Evolutionary conservation across 2,888 invertebrate species (phyloP).

Genomic region (Eumacrocentrus americanus): DNA sequence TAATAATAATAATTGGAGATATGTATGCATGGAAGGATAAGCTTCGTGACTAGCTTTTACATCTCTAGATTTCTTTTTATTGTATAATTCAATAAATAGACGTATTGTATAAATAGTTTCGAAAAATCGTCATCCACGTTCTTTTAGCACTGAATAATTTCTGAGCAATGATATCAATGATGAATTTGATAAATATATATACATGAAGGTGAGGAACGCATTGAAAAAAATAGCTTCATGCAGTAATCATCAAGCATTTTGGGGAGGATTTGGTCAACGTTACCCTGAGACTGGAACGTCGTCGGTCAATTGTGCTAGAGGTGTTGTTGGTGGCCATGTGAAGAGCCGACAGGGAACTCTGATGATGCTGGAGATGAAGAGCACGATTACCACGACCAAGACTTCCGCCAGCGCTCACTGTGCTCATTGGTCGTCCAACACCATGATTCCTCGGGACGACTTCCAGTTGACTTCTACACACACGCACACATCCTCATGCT

Average conservation of each 20-base stretch:
- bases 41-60: too few species aligned
- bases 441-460: slow-evolving; percentile 57
- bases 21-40: too few species aligned
- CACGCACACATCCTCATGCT: slow-evolving; percentile 59
- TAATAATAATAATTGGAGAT: too few species aligned
- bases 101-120: too few species aligned
- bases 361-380: slow-evolving; percentile 56
- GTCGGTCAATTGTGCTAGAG: slow-evolving; percentile 56
- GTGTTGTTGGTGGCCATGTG: slow-evolving; percentile 50
- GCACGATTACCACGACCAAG: slow-evolving; percentile 54
- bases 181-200: neutral
- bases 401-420: slow-evolving; percentile 56
- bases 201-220: neutral
- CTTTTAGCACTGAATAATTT: neutral
- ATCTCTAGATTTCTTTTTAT: neutral
- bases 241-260: neutral
- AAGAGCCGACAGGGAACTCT: slow-evolving; percentile 54
- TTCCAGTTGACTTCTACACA: slow-evolving; percentile 61
- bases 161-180: neutral
- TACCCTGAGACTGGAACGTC: slow-evolving; percentile 64
- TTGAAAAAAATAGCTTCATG: neutral
- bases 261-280: slow-evolving; percentile 47
- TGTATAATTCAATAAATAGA: too few species aligned
- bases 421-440: slow-evolving; percentile 56
- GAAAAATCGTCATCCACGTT: too few species aligned